Percentiles rank a stretch among this genome's conserved stretches.
These are phyloP conservation scores for Hemicrepidius hirtus DNA, from an alignment of 2,888 invertebrate species.

Conservation along the genomic window DNA sequence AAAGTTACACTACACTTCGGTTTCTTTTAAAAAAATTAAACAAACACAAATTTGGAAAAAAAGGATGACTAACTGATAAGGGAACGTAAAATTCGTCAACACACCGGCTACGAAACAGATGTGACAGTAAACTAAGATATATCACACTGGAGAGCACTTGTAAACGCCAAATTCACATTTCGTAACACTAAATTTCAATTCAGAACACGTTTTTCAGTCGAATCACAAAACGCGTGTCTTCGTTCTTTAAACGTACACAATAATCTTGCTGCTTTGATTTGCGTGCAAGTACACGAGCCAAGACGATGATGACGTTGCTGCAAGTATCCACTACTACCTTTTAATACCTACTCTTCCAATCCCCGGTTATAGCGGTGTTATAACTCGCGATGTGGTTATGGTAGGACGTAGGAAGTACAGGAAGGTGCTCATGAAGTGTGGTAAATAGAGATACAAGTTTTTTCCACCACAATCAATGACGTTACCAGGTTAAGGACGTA, in stretches of 20 bases:
- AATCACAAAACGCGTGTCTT: slow-evolving; percentile 8
- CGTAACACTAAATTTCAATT: slow-evolving; percentile 27
- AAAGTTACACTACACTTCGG: too few relatives aligned
- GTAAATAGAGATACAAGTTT: slow-evolving; percentile 7
- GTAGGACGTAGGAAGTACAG: slow-evolving; percentile 52
- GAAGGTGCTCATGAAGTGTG: slow-evolving; percentile 47
- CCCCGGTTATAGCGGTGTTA: slow-evolving; percentile 44
- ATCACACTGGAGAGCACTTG: slow-evolving; percentile 34
- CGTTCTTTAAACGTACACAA: slow-evolving; percentile 1
- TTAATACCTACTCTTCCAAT: slow-evolving; percentile 43
- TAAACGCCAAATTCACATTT: slow-evolving; percentile 38
- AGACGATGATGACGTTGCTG: slow-evolving; percentile 45
- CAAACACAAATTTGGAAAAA: too few relatives aligned
- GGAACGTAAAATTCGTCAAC: slow-evolving; percentile 17
- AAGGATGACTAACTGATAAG: too few relatives aligned
- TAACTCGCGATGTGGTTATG: slow-evolving; percentile 44
- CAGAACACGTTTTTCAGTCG: slow-evolving; percentile 28
- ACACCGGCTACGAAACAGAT: slow-evolving; percentile 29
- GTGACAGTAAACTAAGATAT: slow-evolving; percentile 32
- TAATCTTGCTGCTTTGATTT: slow-evolving; percentile 8
- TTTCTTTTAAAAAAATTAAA: too few relatives aligned
- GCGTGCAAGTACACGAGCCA: slow-evolving; percentile 36
- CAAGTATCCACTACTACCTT: slow-evolving; percentile 47
- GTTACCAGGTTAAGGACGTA: too few relatives aligned
- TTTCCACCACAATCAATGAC: slow-evolving; percentile 43